phyloP scores from a whole-genome alignment of 2,113 vertebrate species.

The Ancistrus triradiatus region DNA sequence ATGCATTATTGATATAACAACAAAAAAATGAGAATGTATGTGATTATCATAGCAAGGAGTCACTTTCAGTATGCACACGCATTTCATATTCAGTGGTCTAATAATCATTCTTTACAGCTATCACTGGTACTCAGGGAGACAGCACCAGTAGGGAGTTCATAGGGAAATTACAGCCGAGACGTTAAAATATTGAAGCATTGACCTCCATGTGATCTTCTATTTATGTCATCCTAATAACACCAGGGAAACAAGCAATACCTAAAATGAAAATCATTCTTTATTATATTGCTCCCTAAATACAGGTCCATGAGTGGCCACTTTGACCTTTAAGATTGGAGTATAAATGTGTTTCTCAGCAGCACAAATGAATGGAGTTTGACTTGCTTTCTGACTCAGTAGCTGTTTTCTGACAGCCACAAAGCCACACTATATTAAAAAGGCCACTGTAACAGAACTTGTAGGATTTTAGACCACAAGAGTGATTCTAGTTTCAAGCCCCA shows the following conservation, averaged over 20 bases:
- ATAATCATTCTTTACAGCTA: too few relatives aligned
- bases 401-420: slow-evolving; percentile 5
- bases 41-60: too few relatives aligned
- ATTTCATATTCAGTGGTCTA: too few relatives aligned
- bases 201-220: slow-evolving; percentile 30
- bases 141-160: not conserved
- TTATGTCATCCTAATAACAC: slow-evolving; percentile 24
- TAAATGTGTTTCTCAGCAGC: slow-evolving; percentile 15
- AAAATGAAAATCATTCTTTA: slow-evolving; percentile 26
- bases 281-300: slow-evolving; percentile 31
- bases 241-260: slow-evolving; percentile 5
- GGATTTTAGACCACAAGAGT: too few relatives aligned
- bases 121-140: not conserved
- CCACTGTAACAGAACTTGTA: too few relatives aligned
- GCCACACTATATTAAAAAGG: too few relatives aligned
- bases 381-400: too few relatives aligned
- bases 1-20: too few relatives aligned
- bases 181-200: slow-evolving; percentile 20
- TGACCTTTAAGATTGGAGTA: slow-evolving; percentile 41
- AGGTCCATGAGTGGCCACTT: slow-evolving; percentile 29
- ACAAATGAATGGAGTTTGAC: slow-evolving; percentile 2
- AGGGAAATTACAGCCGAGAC: not conserved
- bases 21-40: too few relatives aligned
- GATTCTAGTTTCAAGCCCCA: too few relatives aligned
- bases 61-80: too few relatives aligned